Conservation (phyloP, 1,140 invertebrate genomes). For the Fopius arisanus region DNA sequence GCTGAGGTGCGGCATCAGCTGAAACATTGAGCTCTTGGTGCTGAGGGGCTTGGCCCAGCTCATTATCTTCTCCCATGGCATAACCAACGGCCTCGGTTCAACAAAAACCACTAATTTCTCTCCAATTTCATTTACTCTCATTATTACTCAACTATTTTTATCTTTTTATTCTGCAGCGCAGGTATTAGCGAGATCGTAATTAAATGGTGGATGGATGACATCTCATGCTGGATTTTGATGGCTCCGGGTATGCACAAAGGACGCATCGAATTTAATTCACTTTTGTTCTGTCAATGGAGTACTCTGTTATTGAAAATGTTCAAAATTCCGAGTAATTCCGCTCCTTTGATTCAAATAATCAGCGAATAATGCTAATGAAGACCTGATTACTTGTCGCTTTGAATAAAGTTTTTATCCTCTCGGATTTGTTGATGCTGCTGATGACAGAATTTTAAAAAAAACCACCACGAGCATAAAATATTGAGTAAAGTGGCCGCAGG, state of each 20-base stretch:
- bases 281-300: too few relatives aligned
- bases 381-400: background rate
- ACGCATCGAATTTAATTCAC: too few relatives aligned
- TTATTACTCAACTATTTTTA: background rate
- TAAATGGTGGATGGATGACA: background rate
- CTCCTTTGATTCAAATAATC: too few relatives aligned
- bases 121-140: background rate
- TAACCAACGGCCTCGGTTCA: background rate
- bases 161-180: background rate
- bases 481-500: constrained; percentile 19
- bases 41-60: constrained; percentile 5
- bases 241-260: too few relatives aligned
- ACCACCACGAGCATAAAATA: constrained; percentile 21
- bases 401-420: background rate
- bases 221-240: background rate
- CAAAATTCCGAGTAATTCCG: too few relatives aligned
- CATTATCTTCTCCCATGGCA: constrained; percentile 24
- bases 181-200: background rate
- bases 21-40: constrained; percentile 14
- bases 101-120: background rate
- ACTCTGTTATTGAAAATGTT: too few relatives aligned
- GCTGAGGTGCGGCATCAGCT: constrained; percentile 14
- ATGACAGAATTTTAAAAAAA: background rate
- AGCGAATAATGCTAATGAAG: too few relatives aligned
- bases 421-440: background rate